phyloP scores from a whole-genome alignment of 2,797 vertebrate genomes.

The Lycodopsis pacificus region DNA sequence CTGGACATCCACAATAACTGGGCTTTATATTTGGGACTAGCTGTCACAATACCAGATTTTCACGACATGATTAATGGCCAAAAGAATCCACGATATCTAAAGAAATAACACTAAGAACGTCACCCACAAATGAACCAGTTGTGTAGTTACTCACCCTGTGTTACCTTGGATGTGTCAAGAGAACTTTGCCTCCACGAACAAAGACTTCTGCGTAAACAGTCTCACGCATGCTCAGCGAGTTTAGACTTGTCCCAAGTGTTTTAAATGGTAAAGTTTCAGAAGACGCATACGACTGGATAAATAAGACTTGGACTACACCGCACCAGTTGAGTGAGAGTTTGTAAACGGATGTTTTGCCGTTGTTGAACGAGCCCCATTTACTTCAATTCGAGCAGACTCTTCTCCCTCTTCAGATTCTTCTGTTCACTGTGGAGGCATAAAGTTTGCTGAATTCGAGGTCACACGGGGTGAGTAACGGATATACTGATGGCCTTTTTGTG shows the following conservation, averaged over 20 bases:
- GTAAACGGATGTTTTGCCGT: neutral
- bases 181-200: neutral
- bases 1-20: too few relatives aligned
- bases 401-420: too few relatives aligned
- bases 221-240: neutral
- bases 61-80: too few relatives aligned
- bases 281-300: neutral
- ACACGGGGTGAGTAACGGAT: neutral
- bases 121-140: neutral
- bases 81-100: too few relatives aligned
- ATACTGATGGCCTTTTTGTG: neutral
- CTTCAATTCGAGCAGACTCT: too few relatives aligned
- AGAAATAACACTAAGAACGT: neutral
- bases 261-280: neutral
- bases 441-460: neutral
- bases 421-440: neutral
- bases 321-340: neutral
- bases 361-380: too few relatives aligned
- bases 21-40: too few relatives aligned
- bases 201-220: neutral
- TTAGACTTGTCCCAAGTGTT: neutral
- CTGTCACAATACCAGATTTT: too few relatives aligned
- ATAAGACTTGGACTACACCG: neutral
- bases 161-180: neutral
- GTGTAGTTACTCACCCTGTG: neutral